phyloP scores from a whole-genome alignment of 2,113 vertebrate genomes.

The Isichthys henryi region DNA sequence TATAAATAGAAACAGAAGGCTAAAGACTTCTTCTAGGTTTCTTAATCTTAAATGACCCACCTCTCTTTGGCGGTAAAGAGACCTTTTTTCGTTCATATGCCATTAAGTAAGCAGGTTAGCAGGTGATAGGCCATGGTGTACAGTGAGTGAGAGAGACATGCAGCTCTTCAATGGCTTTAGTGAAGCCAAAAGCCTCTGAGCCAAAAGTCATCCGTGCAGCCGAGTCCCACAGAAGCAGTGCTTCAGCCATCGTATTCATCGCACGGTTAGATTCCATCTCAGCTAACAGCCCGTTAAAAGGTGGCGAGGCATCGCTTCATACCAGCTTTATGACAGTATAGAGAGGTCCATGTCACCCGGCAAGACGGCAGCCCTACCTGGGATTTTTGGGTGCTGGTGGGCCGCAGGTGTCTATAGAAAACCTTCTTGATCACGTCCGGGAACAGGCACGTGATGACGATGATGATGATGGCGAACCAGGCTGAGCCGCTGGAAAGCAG shows the following conservation, averaged over 20 bases:
- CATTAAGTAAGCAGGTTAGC: not conserved
- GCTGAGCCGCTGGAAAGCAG: slow-evolving; percentile 90
- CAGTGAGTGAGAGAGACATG: not conserved
- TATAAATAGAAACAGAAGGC: not conserved
- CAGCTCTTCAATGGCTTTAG: not conserved
- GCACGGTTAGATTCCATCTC: not conserved
- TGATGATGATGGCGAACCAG: slow-evolving; percentile 95
- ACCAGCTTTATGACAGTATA: not conserved
- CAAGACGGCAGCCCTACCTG: slow-evolving; percentile 64
- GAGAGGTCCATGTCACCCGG: too few relatives aligned
- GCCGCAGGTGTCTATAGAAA: slow-evolving; percentile 79
- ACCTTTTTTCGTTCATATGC: not conserved
- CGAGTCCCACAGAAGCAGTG: not conserved
- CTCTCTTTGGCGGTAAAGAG: not conserved
- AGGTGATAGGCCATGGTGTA: not conserved
- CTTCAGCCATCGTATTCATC: not conserved
- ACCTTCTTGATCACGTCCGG: slow-evolving; percentile 92
- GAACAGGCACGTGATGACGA: slow-evolving; percentile 82
- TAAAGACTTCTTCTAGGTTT: not conserved
- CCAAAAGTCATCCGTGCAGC: too few relatives aligned
- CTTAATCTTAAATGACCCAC: not conserved
- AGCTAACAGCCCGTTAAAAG: not conserved
- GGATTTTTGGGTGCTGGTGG: slow-evolving; percentile 88
- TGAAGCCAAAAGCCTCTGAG: not conserved
- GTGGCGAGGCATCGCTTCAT: not conserved